Conservation (phyloP, 2,888 invertebrate genomes). For the Malacosoma neustria region DNA sequence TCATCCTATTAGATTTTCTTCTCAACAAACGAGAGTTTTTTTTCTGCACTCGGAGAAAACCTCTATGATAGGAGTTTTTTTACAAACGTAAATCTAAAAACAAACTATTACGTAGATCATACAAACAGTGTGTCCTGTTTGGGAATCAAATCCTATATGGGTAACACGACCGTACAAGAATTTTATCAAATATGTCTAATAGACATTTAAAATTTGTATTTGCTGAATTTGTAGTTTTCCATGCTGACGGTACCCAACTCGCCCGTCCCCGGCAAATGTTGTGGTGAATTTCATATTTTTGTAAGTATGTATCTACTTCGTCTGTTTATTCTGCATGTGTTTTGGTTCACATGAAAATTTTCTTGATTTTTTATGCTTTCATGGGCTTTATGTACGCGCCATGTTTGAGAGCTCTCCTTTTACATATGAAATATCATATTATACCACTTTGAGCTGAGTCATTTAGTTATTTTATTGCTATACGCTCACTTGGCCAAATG, state of each 20-base stretch:
- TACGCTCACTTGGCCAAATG: constrained; percentile 7
- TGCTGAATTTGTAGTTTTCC: no score
- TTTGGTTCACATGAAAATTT: constrained; percentile 71
- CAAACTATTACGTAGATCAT: no score
- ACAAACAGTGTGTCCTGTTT: no score
- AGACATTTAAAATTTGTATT: no score
- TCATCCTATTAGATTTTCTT: no score
- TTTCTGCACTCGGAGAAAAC: no score
- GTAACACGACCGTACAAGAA: no score
- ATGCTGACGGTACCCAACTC: constrained; percentile 39
- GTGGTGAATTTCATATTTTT: constrained; percentile 76
- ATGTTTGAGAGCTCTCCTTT: constrained; percentile 52
- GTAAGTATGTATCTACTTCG: constrained; percentile 74
- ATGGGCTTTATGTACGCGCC: constrained; percentile 59
- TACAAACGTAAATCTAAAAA: no score
- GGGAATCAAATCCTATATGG: no score
- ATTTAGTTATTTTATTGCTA: constrained; percentile 38
- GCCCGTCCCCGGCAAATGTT: constrained; percentile 68
- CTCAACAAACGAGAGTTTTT: no score
- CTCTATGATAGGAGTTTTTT: no score
- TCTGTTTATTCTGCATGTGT: constrained; percentile 73
- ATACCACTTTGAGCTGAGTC: constrained; percentile 50
- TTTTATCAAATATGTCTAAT: no score
- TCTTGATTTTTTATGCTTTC: constrained; percentile 73
- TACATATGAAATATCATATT: constrained; percentile 60